Evolutionary conservation across 2,888 invertebrate genomes (phyloP), one percentile per base, ranked within the genome.

Genomic region (Drosophila acutilabella): DNA sequence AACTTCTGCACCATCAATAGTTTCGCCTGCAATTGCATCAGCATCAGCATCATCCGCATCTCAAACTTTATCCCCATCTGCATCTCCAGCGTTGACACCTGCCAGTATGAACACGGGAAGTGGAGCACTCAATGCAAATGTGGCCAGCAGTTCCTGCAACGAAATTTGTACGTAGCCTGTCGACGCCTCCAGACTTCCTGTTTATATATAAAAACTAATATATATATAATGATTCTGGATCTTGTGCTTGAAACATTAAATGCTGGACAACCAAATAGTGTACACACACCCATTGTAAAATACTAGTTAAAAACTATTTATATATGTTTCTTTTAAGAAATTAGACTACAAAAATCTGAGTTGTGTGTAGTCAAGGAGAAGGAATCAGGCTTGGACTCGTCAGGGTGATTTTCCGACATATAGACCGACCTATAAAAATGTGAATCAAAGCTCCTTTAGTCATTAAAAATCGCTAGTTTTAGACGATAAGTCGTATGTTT

Each of bases 151-250:
- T 59, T 73, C 89, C 60, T 90, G 90, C 64, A 91, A 79, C 69
- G 89, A 91, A 71, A 91, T 90, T 76, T 91, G 90, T 78, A 91
- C 91, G 89, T 91, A 91, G 89, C 90, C 81, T 67, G 13, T 38
- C 4, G 20, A 23, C 20, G 14, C n/a, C 14, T 30, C 38, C 13
- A 50, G 26, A 30, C 36, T 23, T 18, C 30, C 41, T 72, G 59
- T 69, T 58, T 64, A 57, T 61, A 51, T 54, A 54, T 71, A 61
- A 62, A 60, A 68, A 80, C 68, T 64, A 58, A 3, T 70, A 81
- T 69, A 61, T 68, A 6, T 23, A 23, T 23, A 23, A 20, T 68
- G 67, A 64, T 30, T 54, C 56, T 47, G 47, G 30, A 44, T 18
- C 36, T 36, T 36, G 18, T 18, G 36, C 7, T 36, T 8, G 18